These are phyloP conservation scores for Bradypodion ventrale DNA, from an alignment of 2,797 vertebrate species.

Conservation along the genomic window DNA sequence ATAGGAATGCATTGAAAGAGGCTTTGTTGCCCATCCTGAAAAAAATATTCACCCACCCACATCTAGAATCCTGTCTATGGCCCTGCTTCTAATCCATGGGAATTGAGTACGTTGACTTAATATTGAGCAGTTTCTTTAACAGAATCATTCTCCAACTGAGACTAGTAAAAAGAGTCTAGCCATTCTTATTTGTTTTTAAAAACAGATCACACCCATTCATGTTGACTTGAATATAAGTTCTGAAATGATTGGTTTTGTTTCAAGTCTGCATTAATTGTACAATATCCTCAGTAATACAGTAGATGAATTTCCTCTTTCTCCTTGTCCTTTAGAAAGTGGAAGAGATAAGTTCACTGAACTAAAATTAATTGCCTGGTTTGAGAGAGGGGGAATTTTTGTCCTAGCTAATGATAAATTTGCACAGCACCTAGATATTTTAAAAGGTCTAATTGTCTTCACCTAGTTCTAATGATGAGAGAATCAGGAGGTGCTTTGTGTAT, in stretches of 20 bases:
- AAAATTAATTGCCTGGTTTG: slow-evolving; percentile 26
- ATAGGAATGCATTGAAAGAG: no score
- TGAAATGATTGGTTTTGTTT: not conserved
- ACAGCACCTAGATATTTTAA: not conserved
- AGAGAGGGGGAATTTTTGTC: not conserved
- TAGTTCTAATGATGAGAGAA: slow-evolving; percentile 21
- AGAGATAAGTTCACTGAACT: not conserved
- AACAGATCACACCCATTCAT: not conserved
- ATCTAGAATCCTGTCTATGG: no score
- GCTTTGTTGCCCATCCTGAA: no score
- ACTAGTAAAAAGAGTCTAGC: no score
- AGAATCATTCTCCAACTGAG: no score
- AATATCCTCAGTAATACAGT: accelerated
- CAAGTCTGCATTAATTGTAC: not conserved
- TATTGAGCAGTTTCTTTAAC: no score
- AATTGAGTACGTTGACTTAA: no score
- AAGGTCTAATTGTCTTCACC: slow-evolving; percentile 26
- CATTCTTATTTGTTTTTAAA: no score
- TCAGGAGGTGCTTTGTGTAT: not conserved
- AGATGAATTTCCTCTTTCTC: not conserved
- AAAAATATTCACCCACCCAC: no score
- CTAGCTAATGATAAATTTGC: slow-evolving; percentile 14
- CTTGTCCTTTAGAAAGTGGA: not conserved
- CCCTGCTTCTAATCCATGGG: no score
- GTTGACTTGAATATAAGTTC: not conserved